Evolutionary conservation across 2,797 vertebrate genomes (phyloP).

Genomic region (Amazonetta brasiliensis): DNA sequence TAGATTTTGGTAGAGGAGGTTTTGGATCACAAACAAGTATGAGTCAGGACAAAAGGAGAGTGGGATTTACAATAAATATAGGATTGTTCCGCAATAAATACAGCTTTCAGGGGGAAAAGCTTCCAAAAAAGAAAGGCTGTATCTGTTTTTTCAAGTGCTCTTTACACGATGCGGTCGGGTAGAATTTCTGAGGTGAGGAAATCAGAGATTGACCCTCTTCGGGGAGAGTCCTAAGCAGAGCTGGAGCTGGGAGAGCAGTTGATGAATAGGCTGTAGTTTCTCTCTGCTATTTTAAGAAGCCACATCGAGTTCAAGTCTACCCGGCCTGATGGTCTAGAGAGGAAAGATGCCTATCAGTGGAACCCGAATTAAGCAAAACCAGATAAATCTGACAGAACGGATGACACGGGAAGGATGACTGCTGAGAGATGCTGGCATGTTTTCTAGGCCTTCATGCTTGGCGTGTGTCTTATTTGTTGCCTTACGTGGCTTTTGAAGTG

Average conservation of each 20-base stretch:
- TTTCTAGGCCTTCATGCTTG: constrained; percentile 42
- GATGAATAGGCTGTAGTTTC: constrained; percentile 11
- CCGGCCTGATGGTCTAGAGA: constrained; percentile 40
- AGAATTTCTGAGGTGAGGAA: not conserved
- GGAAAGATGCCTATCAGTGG: constrained; percentile 2
- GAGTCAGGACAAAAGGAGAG: not conserved
- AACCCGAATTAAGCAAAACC: constrained; percentile 62
- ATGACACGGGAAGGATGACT: constrained; percentile 62
- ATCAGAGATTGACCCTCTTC: not conserved
- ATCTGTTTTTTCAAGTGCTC: not conserved
- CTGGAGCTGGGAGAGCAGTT: not conserved
- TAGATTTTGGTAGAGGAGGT: not conserved
- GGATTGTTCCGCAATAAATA: not conserved
- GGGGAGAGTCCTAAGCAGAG: not conserved
- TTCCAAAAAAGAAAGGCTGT: not conserved
- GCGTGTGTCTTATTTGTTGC: constrained; percentile 23
- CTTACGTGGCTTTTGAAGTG: constrained; percentile 61
- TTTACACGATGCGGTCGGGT: not conserved
- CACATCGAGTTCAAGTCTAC: constrained; percentile 34
- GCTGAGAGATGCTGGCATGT: constrained; percentile 59
- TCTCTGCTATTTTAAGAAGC: constrained; percentile 61
- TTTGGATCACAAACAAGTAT: not conserved
- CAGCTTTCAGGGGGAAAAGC: not conserved
- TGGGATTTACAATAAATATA: not conserved
- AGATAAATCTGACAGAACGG: constrained; percentile 63